Evolutionary conservation across 2,113 vertebrate species (phyloP).

Genomic region (Corythornis cristatus): DNA sequence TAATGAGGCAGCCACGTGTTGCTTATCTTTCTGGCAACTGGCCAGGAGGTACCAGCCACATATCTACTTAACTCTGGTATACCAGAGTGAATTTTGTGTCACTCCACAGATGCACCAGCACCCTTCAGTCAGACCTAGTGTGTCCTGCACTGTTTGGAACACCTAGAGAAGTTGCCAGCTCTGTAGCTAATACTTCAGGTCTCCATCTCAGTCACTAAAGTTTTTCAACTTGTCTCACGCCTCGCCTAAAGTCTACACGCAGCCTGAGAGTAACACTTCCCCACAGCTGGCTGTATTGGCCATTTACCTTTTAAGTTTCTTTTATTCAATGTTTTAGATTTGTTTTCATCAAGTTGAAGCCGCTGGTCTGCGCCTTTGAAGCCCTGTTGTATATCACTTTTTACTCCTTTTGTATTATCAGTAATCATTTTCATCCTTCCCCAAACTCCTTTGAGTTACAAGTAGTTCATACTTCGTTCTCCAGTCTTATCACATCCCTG

Average conservation of each 20-base stretch:
- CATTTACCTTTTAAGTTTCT: neutral
- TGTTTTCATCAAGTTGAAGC: neutral
- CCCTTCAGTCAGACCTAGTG: neutral
- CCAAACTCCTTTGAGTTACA: neutral
- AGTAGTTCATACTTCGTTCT: neutral
- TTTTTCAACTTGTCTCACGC: neutral
- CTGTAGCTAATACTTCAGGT: neutral
- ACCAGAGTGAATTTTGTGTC: neutral
- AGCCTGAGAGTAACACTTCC: neutral
- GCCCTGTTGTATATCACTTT: neutral
- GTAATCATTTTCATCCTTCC: neutral
- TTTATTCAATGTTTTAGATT: neutral
- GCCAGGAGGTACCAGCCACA: neutral
- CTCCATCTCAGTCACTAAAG: neutral
- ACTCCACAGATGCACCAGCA: neutral
- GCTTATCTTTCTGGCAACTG: neutral
- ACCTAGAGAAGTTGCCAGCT: neutral
- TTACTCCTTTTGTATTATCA: neutral
- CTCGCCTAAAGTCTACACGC: neutral
- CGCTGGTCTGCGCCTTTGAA: neutral
- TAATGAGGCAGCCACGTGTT: rapidly evolving
- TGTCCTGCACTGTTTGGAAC: neutral
- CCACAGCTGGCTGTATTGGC: neutral
- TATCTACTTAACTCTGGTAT: neutral
- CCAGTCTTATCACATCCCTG: neutral